phyloP scores from a whole-genome alignment of 2,888 invertebrate genomes.

The Trichogramma dendrolimi region DNA sequence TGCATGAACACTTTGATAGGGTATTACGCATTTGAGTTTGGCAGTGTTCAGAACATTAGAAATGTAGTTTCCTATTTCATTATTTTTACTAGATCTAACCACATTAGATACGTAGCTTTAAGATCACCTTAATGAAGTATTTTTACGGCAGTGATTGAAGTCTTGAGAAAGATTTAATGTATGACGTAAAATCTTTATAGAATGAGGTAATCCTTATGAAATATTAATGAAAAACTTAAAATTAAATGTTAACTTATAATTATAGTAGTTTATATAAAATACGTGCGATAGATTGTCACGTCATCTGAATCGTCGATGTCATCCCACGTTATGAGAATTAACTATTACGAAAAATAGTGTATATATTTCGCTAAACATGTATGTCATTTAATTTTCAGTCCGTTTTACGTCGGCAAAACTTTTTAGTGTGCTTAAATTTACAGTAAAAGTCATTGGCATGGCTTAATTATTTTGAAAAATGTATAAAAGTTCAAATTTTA shows the following conservation, averaged over 20 bases:
- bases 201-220: not conserved
- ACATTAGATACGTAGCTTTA: no score
- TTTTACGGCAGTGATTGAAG: slow-evolving; percentile 4
- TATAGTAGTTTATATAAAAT: not conserved
- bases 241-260: slow-evolving; percentile 8
- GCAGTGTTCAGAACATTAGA: slow-evolving; percentile 40
- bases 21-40: slow-evolving; percentile 44
- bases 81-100: no score
- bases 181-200: not conserved
- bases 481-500: not conserved
- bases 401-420: slow-evolving; percentile 11
- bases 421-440: slow-evolving; percentile 10
- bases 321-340: not conserved
- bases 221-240: not conserved
- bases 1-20: slow-evolving; percentile 14
- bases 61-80: not conserved
- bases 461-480: not conserved
- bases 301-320: no score
- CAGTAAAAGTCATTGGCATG: not conserved
- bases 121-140: not conserved
- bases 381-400: slow-evolving; percentile 11
- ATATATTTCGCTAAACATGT: not conserved
- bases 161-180: not conserved
- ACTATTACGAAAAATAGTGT: slow-evolving; percentile 2
- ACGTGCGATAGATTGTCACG: no score